Evolutionary conservation across 2,113 vertebrate species (phyloP).

Genomic region (Halcyon senegalensis): DNA sequence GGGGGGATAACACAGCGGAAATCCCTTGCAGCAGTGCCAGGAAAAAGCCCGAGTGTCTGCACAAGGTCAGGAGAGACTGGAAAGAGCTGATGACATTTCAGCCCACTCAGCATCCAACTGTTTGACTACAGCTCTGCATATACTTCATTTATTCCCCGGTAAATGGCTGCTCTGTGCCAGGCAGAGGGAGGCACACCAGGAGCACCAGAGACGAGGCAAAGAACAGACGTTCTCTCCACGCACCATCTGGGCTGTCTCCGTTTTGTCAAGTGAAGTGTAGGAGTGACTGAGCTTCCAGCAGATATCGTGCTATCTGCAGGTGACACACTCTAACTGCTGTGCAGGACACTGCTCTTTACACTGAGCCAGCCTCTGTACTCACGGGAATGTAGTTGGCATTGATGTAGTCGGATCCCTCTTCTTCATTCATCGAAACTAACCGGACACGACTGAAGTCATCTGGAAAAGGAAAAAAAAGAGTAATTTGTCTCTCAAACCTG

Average conservation of each 20-base stretch:
- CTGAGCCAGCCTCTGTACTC: conserved; percentile 55
- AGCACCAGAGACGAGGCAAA: background rate
- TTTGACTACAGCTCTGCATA: background rate
- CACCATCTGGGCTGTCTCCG: background rate
- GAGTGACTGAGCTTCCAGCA: background rate
- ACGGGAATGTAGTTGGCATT: conserved; percentile 98
- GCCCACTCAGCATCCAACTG: background rate
- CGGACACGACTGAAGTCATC: conserved; percentile 98
- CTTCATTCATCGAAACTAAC: conserved; percentile 88
- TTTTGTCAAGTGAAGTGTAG: background rate
- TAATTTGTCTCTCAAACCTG: background rate
- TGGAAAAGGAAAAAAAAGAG: conserved; percentile 45
- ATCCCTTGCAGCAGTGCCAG: background rate
- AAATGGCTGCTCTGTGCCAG: background rate
- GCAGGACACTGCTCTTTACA: background rate
- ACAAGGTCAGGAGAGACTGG: background rate
- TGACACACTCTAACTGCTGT: background rate
- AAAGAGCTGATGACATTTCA: background rate
- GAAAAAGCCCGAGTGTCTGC: background rate
- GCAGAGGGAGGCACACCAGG: background rate
- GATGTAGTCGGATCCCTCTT: conserved; percentile 95
- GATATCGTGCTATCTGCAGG: background rate
- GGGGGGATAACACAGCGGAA: background rate
- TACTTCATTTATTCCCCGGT: background rate
- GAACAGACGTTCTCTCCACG: background rate